phyloP scores from a whole-genome alignment of 2,113 vertebrate species.

The Saguinus midas region DNA sequence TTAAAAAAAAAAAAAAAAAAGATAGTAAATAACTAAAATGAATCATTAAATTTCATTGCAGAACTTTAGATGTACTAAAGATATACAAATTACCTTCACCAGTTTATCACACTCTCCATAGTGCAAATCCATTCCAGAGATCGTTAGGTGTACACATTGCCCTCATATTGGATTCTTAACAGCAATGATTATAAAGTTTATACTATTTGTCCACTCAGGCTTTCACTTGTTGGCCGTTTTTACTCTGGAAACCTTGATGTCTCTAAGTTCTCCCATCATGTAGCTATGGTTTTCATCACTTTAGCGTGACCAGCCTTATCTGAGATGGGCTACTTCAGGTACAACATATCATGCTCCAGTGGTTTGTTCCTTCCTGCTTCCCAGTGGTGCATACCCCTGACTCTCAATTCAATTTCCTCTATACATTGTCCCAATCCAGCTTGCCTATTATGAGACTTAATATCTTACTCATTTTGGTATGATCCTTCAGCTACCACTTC shows the following conservation, averaged over 20 bases:
- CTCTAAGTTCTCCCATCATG: not conserved
- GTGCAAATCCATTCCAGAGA: not conserved
- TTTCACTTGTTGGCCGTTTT: not conserved
- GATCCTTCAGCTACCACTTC: not conserved
- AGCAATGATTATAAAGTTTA: not conserved
- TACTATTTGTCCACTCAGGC: not conserved
- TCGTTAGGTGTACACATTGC: not conserved
- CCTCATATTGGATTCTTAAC: not conserved
- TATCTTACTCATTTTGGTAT: not conserved
- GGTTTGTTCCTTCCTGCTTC: not conserved
- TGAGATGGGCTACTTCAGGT: not conserved
- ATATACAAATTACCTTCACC: not conserved
- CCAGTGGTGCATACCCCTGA: accelerated
- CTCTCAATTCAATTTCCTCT: not conserved
- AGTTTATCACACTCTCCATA: not conserved
- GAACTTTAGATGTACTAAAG: not conserved
- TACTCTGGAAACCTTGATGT: not conserved
- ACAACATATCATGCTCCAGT: not conserved
- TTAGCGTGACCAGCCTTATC: not conserved
- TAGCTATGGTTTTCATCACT: not conserved
- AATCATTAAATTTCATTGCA: not conserved
- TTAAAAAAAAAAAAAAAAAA: no score
- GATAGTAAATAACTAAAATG: not conserved
- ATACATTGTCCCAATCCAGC: accelerated
- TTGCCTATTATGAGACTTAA: not conserved